These are phyloP conservation scores for Neopelma chrysocephalum DNA, from an alignment of 2,797 vertebrate genomes.

Conservation along the genomic window DNA sequence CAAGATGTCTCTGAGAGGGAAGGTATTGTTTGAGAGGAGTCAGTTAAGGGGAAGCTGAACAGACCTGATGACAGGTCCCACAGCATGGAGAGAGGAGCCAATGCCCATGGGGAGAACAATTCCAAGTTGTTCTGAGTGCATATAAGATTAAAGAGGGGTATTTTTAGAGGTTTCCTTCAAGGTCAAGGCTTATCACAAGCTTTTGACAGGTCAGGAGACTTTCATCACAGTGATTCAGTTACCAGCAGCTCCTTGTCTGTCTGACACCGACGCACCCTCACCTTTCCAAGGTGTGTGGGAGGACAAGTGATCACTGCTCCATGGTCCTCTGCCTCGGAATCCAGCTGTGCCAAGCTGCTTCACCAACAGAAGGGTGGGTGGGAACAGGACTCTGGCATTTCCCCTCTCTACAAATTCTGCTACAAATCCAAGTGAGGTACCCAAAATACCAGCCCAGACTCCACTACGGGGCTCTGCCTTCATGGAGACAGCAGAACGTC, in stretches of 20 bases:
- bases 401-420: background rate
- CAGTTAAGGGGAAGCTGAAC: background rate
- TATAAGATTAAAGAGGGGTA: background rate
- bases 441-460: background rate
- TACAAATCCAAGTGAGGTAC: background rate
- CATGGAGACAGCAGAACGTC: background rate
- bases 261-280: background rate
- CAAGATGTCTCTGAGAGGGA: background rate
- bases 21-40: background rate
- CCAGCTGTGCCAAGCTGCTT: background rate
- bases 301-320: background rate
- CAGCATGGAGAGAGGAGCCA: background rate
- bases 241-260: background rate
- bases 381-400: background rate
- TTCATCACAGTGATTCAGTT: background rate
- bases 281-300: background rate
- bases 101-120: constrained; percentile 33
- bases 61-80: background rate
- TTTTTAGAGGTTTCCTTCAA: constrained; percentile 3
- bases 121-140: background rate
- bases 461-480: background rate
- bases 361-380: background rate
- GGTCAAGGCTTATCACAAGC: background rate
- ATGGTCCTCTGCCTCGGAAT: background rate
- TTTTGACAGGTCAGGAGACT: background rate